Conservation (phyloP, 2,113 vertebrate species). For the Cyanoderma ruficeps region DNA sequence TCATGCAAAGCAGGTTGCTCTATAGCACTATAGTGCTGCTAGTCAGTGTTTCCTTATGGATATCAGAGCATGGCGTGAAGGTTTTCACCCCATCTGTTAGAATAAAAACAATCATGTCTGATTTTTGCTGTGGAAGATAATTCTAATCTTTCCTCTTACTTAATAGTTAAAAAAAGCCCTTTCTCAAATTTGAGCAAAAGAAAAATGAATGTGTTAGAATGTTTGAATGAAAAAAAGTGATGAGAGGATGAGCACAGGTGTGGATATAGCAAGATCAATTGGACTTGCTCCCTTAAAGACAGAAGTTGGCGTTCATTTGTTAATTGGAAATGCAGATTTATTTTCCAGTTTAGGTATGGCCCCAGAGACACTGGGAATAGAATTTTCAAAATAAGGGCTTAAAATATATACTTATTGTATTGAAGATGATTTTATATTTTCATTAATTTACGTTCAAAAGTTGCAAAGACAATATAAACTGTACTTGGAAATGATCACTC, state of each 20-base stretch:
- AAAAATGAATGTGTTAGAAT: neutral
- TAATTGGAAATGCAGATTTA: neutral
- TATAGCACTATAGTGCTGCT: neutral
- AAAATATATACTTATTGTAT: neutral
- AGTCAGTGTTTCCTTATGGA: neutral
- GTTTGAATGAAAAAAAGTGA: neutral
- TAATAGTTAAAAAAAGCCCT: neutral
- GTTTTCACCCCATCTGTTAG: neutral
- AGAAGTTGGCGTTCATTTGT: neutral
- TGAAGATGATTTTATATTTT: neutral
- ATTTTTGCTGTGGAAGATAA: neutral
- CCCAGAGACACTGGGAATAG: neutral
- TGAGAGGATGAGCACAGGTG: neutral
- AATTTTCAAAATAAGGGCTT: neutral
- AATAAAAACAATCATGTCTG: neutral
- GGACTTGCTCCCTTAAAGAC: neutral
- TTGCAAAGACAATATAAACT: neutral
- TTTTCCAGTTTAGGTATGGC: neutral
- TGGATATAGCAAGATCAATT: neutral
- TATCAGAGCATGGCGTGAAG: neutral
- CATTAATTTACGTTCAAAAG: neutral
- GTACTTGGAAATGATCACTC: neutral
- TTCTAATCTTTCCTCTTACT: neutral
- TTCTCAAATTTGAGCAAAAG: neutral
- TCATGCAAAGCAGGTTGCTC: neutral